These are phyloP conservation scores for Bombus soroeensis DNA, from an alignment of 1,140 invertebrate genomes.

Conservation along the genomic window DNA sequence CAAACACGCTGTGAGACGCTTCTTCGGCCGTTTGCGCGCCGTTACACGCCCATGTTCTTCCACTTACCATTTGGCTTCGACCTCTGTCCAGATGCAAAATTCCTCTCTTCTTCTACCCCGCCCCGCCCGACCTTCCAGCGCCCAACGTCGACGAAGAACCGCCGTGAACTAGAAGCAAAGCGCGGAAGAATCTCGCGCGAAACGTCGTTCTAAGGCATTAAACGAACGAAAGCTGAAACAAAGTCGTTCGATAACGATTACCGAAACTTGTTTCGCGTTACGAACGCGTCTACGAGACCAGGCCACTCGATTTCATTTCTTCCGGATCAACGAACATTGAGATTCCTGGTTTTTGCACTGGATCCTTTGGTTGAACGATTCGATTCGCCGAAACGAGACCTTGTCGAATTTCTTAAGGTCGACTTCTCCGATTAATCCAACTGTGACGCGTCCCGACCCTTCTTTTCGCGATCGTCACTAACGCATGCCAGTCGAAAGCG, in stretches of 20 bases:
- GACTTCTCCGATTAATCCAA: constrained; percentile 15
- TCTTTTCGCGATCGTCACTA: too few species aligned
- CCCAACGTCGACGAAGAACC: not conserved
- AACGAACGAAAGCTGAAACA: not conserved
- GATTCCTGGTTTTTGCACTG: not conserved
- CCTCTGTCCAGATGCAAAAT: not conserved
- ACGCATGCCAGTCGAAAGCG: not conserved
- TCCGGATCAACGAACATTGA: not conserved
- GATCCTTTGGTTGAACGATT: not conserved
- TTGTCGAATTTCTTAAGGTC: not conserved
- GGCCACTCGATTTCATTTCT: not conserved
- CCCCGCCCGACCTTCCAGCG: too few species aligned
- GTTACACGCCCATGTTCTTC: not conserved
- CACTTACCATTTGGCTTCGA: too few species aligned
- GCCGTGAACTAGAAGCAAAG: not conserved
- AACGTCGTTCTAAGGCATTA: too few species aligned
- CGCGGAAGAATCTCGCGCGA: too few species aligned
- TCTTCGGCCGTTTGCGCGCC: too few species aligned
- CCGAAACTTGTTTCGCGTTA: not conserved
- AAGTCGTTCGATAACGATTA: not conserved
- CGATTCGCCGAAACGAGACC: not conserved
- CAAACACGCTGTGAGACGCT: constrained; percentile 13
- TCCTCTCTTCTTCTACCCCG: accelerated
- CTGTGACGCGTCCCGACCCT: too few species aligned
- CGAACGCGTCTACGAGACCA: not conserved